phyloP scores from a whole-genome alignment of 2,113 vertebrate genomes.

The Odontophorus gujanensis region DNA sequence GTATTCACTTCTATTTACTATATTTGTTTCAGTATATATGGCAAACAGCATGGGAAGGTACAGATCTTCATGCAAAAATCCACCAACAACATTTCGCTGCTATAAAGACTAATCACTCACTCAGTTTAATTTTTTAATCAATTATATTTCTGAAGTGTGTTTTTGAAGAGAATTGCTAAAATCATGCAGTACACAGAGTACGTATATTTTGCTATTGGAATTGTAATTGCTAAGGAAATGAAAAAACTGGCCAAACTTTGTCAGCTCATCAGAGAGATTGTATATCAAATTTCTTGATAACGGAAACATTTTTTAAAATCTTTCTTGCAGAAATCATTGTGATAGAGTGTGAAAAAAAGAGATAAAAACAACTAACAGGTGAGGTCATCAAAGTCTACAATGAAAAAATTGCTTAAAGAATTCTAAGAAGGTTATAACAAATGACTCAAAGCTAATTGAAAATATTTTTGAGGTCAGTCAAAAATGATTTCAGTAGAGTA shows the following conservation, averaged over 20 bases:
- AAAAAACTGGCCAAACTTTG: background rate
- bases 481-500: background rate
- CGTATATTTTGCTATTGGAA: background rate
- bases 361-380: background rate
- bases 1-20: background rate
- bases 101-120: background rate
- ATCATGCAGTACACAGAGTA: background rate
- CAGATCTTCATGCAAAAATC: background rate
- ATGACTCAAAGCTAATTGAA: background rate
- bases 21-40: background rate
- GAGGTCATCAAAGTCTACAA: background rate
- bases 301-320: background rate
- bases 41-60: background rate
- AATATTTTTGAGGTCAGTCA: background rate
- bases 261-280: background rate
- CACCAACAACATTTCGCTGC: background rate
- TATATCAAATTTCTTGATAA: background rate
- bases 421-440: background rate
- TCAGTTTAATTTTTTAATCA: rapidly evolving
- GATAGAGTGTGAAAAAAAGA: background rate
- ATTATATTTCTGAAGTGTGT: background rate
- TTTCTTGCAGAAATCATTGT: background rate
- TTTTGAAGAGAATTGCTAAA: background rate
- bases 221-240: background rate
- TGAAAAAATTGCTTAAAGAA: background rate